Evolutionary conservation across 2,113 vertebrate genomes (phyloP).

Genomic region (Podarcis muralis): DNA sequence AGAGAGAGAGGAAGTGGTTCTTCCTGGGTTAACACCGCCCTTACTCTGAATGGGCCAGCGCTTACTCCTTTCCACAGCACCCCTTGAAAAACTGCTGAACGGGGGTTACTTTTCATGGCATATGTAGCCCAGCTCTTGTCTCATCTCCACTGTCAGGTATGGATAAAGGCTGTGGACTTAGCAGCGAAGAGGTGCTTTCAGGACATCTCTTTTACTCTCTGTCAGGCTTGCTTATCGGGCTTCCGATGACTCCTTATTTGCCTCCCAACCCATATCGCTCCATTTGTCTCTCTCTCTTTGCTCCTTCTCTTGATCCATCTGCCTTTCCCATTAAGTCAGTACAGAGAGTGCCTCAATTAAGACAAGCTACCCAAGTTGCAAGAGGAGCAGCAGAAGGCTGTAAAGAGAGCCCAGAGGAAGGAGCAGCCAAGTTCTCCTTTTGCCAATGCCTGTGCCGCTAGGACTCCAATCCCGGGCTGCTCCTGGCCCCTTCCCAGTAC

Average conservation of each 20-base stretch:
- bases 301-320: not conserved
- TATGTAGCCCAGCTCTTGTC: no score
- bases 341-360: slow-evolving; percentile 33
- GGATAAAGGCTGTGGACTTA: not conserved
- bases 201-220: not conserved
- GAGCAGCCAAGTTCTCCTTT: no score
- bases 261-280: not conserved
- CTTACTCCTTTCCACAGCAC: not conserved
- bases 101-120: not conserved
- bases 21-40: no score
- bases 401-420: not conserved
- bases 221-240: not conserved
- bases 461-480: not conserved
- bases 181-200: not conserved
- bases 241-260: not conserved
- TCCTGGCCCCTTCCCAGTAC: not conserved
- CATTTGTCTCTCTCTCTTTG: not conserved
- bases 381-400: slow-evolving; percentile 13
- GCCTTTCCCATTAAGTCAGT: slow-evolving; percentile 19
- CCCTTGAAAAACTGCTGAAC: not conserved
- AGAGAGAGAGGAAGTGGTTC: not conserved
- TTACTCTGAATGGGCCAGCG: not conserved
- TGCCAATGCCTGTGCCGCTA: no score
- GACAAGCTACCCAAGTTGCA: not conserved
- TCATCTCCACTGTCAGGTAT: not conserved